Base-by-base conservation (phyloP, 1,140 invertebrate genomes). In the Acromyrmex charruanus region DNA sequence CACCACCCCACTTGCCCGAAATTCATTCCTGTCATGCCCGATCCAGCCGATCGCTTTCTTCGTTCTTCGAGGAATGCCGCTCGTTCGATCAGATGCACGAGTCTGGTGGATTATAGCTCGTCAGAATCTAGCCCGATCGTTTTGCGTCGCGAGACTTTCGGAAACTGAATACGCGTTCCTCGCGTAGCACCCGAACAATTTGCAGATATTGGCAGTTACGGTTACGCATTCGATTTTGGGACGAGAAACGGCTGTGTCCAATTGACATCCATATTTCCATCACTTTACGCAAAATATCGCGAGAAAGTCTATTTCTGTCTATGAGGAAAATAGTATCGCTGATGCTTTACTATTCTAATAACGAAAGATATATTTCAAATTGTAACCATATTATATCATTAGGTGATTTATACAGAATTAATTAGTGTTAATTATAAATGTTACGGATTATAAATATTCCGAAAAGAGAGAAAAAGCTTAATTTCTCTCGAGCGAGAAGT, bases 21-120 rank as follows among this genome's bases (percentile, higher is more conserved):
- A 90, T 90, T 90, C 86, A 90, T 89, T 71, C 82, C 82, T 66
- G 31, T 31, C 82, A 21, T 77, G 59, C 82, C 25, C 82, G 58
- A 77, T 77, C 61, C 59, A 21, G 72, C 72, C 72, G 74, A 85
- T 85, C 82, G 74, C 72, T 85, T 77, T 77, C 85, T 87, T 71
- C 66, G 66, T 63, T 81, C 74, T 77, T 87, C 84, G 77, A 81
- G 66, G 85, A 82, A 82, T 81, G 66, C 55, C 77, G 85, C 28
- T 87, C 44, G 77, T 82, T 81, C 79, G 85, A 85, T 79, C 51
- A 63, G n/a, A 65, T 63, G 35, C 63, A 72, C 82, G 72, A 61
- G 74, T 53, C 31, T 68, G 58, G 72, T 31, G 74, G 82, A 79
- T 85, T 84, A 74, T 84, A 75, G 39, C 69, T 84, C 80, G 69